Conservation (phyloP, 1,140 invertebrate species). For the Leptoteleia sp. region DNA sequence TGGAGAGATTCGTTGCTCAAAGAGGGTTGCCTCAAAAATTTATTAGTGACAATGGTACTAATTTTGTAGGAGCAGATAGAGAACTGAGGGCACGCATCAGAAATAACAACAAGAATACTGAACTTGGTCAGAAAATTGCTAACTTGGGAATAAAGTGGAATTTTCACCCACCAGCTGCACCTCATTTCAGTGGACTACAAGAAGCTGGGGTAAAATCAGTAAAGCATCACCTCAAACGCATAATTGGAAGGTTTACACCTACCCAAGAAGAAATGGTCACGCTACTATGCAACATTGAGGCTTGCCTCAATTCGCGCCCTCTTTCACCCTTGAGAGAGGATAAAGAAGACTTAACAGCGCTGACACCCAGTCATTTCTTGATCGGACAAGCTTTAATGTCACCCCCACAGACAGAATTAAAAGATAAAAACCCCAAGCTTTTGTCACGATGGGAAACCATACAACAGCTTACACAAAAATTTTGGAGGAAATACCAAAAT, state of each 20-base stretch:
- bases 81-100: not conserved
- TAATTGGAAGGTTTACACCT: not conserved
- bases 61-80: not conserved
- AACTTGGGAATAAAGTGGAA: not conserved
- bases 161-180: not conserved
- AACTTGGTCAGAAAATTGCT: not conserved
- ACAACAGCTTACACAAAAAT: too few species aligned
- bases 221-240: constrained; percentile 7
- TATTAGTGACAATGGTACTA: not conserved
- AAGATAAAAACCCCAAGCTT: too few species aligned
- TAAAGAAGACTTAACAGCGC: not conserved
- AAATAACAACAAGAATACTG: too few species aligned
- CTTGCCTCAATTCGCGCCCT: constrained; percentile 8
- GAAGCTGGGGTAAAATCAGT: constrained; percentile 4
- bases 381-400: too few species aligned
- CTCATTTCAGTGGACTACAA: not conserved
- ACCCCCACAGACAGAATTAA: too few species aligned
- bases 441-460: too few species aligned
- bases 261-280: constrained; percentile 11
- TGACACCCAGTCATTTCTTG: constrained; percentile 9
- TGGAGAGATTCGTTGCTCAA: too few species aligned
- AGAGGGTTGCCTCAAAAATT: not conserved
- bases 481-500: too few species aligned
- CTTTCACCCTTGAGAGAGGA: constrained; percentile 4
- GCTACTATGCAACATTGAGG: constrained; percentile 8